Base-by-base conservation (phyloP, 2,113 vertebrate genomes). In the Anguilla rostrata region DNA sequence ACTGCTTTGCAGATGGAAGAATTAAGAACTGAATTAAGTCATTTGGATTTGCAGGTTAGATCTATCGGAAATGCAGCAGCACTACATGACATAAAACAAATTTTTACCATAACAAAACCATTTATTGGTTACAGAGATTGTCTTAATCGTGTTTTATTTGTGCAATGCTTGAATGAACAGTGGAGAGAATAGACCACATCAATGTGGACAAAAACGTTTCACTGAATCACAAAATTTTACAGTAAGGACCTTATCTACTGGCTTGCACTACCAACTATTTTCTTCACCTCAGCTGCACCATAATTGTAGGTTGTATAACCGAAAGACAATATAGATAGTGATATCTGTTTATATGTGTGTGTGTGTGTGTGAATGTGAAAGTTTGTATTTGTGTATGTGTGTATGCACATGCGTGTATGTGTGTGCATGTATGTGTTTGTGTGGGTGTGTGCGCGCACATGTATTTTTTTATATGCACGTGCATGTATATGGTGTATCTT, bases 401-500 rank as follows among this genome's bases (percentile, higher is more conserved):
- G 75, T 78, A 29, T 39, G 14, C 6, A 15, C 15, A 8, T 2
- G 75, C 39, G 29, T 78, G 75, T 78, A 14, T 14, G 3, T 39
- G 26, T 39, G n/a, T 43, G 18, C 26, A n/a, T 75, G 66, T 29
- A n/a, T 78, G 29, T 78, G 75, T 0, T 1, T 22, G 29, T 9
- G 75, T 8, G 75, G 5, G 29, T 78, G 75, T 78, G 14, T 39
- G 80, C 26, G 9, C 43, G 81, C 46, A n/a, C 15, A 20, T 84
- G 40, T 78, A 34, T 34, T 34, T 34, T 34, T 34, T 34, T 34
- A 34, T 34, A 11, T 34, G 26, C 15, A 8, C 71, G 9, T 75
- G 53, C 82, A 5, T n/a, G 39, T 11, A 12, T 79, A 6, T 12
- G 82, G 22, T 85, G n/a, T 88, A 87, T 81, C 81, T 87, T 22